Base-by-base conservation (phyloP, 2,797 vertebrate species). In the Falco columbarius region DNA sequence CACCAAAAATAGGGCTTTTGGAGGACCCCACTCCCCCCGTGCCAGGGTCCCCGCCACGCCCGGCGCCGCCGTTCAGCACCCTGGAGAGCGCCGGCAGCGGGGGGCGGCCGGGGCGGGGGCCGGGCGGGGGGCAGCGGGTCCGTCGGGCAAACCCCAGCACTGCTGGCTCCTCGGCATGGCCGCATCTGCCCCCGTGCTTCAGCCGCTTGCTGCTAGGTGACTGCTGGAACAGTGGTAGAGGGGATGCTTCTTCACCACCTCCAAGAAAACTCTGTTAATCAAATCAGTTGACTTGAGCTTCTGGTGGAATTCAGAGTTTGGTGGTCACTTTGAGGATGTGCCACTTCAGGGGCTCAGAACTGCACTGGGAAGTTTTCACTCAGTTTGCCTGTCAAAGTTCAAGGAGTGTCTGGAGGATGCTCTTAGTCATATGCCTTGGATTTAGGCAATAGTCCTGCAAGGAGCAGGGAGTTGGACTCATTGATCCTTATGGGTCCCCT, bases 101-200 rank as follows among this genome's bases (percentile, higher is more conserved):
- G 24, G 10, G 18, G 6, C 2, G 8, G 12, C 0, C 3, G 0
- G 30, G 23, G 9, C 12, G 12, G 63, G 0, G 4, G 0, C 12
- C 36, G 36, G 36, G 36, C 36, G 36, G 1, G 9, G 10, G 18
- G 6, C 2, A 7, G 12, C 0, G 0, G 30, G 23, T 8, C 14
- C 3, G 20, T 4, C 1, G 1, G 59, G 3, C 12, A 3, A 6
- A 12, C 3, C 0, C 1, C 0, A 4, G 0, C n/a, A 6, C n/a
- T 2, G 24, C 19, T 2, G 7, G 9, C 10, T 27, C 22, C 52
- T 7, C 8, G 3, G 1, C 9, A 3, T 4, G 36, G 27, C 9
- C 10, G n/a, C 30, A 9, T 7, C 67, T 9, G 11, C 10, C 4
- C 27, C 26, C 10, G 2, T 9, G 17, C 3, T 22, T 23, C 44